Conservation (phyloP, 2,888 invertebrate genomes). For the Morpho deidamia region DNA sequence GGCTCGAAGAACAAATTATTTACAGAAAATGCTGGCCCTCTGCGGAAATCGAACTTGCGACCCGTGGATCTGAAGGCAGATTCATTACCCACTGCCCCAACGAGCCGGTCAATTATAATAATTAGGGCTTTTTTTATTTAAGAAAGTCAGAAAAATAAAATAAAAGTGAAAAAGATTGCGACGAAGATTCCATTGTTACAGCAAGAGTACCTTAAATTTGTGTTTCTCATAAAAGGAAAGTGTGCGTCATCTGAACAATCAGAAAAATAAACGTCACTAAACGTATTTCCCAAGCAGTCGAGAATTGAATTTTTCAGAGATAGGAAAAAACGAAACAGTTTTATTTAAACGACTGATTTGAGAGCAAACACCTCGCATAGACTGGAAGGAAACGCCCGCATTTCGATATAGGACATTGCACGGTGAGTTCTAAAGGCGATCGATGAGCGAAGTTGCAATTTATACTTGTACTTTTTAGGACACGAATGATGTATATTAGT, state of each 20-base stretch:
- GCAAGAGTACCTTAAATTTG: background rate
- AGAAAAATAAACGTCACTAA: slow-evolving; percentile 50
- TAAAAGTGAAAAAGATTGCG: too few relatives aligned
- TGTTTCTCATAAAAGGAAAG: background rate
- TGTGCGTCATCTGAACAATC: slow-evolving; percentile 28
- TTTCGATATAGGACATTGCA: slow-evolving; percentile 40
- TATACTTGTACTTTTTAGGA: background rate
- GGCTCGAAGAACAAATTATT: too few relatives aligned
- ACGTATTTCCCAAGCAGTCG: slow-evolving; percentile 48
- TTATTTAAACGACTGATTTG: slow-evolving; percentile 72
- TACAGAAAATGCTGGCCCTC: too few relatives aligned
- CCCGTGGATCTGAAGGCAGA: too few relatives aligned
- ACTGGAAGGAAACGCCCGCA: slow-evolving; percentile 44
- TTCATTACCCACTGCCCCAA: too few relatives aligned
- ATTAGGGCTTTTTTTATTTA: too few relatives aligned
- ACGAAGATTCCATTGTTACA: too few relatives aligned
- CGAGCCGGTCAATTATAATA: too few relatives aligned
- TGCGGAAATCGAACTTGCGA: too few relatives aligned
- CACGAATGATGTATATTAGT: background rate
- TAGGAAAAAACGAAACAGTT: slow-evolving; percentile 60
- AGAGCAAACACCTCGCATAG: slow-evolving; percentile 60
- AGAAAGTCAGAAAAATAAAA: too few relatives aligned
- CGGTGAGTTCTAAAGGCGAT: slow-evolving; percentile 2
- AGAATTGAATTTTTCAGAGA: slow-evolving; percentile 56
- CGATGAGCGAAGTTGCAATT: background rate